Evolutionary conservation across 2,888 invertebrate species (phyloP).

Genomic region (Drosophila kuntzei): DNA sequence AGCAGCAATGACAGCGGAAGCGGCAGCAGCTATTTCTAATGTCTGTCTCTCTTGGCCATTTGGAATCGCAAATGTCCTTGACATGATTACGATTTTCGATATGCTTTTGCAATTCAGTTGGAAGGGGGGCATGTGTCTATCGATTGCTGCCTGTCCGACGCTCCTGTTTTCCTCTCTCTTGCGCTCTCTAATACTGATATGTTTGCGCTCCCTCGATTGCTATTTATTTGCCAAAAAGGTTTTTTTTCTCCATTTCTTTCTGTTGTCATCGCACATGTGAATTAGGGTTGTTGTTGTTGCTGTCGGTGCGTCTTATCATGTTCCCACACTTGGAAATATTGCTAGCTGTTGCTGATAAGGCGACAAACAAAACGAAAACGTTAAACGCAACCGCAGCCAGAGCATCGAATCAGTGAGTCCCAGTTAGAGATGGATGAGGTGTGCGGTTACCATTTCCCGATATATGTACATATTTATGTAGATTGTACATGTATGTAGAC

Average conservation of each 20-base stretch:
- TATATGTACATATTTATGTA: slow-evolving; percentile 16
- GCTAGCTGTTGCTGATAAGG: slow-evolving; percentile 30
- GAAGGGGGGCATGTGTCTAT: slow-evolving; percentile 26
- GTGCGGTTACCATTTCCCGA: slow-evolving; percentile 32
- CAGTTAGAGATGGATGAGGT: slow-evolving; percentile 22
- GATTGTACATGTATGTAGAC: slow-evolving; percentile 38
- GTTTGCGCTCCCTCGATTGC: neutral
- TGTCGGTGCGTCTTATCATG: slow-evolving; percentile 32
- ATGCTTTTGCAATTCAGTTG: slow-evolving; percentile 14
- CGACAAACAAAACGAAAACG: neutral
- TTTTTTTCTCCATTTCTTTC: slow-evolving; percentile 18
- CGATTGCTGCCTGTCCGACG: slow-evolving; percentile 34
- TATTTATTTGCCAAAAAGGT: slow-evolving; percentile 27
- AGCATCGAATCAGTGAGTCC: slow-evolving; percentile 1
- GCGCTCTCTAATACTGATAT: slow-evolving; percentile 3
- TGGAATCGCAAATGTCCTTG: slow-evolving; percentile 49
- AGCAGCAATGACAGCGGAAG: slow-evolving; percentile 1
- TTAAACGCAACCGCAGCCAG: slow-evolving; percentile 18
- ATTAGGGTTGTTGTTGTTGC: slow-evolving; percentile 10
- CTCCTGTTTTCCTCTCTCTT: slow-evolving; percentile 28
- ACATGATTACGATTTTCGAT: slow-evolving; percentile 48
- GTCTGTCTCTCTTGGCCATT: slow-evolving; percentile 24
- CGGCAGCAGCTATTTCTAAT: slow-evolving; percentile 7
- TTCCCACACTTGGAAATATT: slow-evolving; percentile 38
- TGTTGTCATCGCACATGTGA: slow-evolving; percentile 37